phyloP scores from a whole-genome alignment of 2,797 vertebrate genomes.

The Myotis pilosus region DNA sequence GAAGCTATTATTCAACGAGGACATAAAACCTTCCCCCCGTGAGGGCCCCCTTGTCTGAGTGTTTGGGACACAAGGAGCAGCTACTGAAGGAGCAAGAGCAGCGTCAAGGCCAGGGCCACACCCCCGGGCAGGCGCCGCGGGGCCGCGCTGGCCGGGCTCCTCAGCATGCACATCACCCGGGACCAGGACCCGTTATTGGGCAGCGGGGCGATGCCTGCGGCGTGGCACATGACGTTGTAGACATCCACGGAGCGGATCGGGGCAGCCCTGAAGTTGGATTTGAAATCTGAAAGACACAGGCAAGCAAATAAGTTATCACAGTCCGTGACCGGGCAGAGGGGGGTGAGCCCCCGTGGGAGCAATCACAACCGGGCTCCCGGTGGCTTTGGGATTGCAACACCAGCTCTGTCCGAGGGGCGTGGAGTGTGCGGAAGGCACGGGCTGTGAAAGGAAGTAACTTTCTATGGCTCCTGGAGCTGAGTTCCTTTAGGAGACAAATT shows the following conservation, averaged over 20 bases:
- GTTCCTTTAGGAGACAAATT: not conserved
- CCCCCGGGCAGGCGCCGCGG: not conserved
- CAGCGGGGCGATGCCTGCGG: constrained; percentile 87
- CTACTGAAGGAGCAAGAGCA: constrained; percentile 74
- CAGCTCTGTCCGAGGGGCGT: rapidly evolving
- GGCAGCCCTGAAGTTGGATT: constrained; percentile 86
- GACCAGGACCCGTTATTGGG: constrained; percentile 98
- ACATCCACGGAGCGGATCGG: constrained; percentile 93
- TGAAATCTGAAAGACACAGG: constrained; percentile 89
- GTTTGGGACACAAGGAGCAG: constrained; percentile 56
- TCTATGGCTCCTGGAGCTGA: not conserved
- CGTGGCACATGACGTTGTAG: constrained; percentile 94
- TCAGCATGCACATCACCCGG: constrained; percentile 90
- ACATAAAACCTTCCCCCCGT: not conserved
- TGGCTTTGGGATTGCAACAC: not conserved
- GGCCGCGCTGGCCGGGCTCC: not conserved
- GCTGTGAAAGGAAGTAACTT: not conserved
- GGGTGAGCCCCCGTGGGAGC: not conserved
- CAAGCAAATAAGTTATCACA: constrained; percentile 23
- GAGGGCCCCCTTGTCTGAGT: constrained; percentile 60
- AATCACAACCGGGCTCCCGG: not conserved
- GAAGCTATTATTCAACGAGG: constrained; percentile 70
- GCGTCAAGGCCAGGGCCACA: constrained; percentile 69
- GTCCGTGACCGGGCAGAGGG: rapidly evolving
- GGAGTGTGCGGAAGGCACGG: no score